Percentiles rank a stretch among this genome's conserved stretches.
phyloP scores from a whole-genome alignment of 2,113 vertebrate genomes.

The Myrmecophaga tridactyla region DNA sequence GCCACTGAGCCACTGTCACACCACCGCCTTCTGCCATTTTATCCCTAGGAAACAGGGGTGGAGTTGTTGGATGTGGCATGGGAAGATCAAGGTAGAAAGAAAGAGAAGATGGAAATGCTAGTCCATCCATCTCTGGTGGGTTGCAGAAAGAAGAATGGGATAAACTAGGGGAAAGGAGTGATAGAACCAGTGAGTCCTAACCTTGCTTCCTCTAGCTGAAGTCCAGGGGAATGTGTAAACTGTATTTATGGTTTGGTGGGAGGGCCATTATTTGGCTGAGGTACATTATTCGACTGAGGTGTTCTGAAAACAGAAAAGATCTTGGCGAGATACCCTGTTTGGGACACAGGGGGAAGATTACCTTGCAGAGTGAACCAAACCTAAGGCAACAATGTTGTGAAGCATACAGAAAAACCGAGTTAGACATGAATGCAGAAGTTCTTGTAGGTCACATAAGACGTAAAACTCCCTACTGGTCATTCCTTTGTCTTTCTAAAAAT shows the following conservation, averaged over 20 bases:
- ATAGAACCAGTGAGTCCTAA: neutral
- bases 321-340: neutral
- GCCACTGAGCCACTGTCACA: too few species aligned
- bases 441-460: neutral
- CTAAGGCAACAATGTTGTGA: neutral
- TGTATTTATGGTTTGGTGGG: neutral
- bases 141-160: neutral
- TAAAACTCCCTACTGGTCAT: neutral
- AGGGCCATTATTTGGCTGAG: too few species aligned
- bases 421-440: neutral
- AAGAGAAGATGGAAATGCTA: neutral
- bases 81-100: neutral
- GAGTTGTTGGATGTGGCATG: neutral
- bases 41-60: neutral
- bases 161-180: neutral
- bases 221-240: too few species aligned
- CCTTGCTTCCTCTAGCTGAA: neutral
- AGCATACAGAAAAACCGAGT: neutral
- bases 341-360: neutral
- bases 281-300: too few species aligned
- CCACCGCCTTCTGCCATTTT: neutral
- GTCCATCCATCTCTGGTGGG: neutral
- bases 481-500: slow-evolving; percentile 8
- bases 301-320: neutral
- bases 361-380: neutral